Base-by-base conservation (phyloP, 2,888 invertebrate genomes). In the Agrochola lota region DNA sequence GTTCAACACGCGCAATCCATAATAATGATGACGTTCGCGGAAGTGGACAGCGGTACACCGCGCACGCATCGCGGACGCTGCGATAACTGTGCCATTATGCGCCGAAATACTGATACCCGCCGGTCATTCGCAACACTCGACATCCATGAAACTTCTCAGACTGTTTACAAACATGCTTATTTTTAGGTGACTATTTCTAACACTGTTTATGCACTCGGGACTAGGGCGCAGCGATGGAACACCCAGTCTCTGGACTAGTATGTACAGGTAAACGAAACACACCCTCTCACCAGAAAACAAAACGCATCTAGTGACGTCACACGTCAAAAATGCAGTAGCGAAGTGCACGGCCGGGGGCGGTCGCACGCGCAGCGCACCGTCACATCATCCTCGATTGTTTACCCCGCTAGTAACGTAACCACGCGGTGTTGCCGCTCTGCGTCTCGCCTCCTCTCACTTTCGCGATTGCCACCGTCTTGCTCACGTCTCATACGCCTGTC, bases 391-490 rank as follows among this genome's bases (percentile, higher is more conserved):
- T 92, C 94, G 95, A 95, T 95, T 96, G 96, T 96, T 96, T 96
- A 96, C 95, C 94, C 95, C 95, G 88, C 90, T 93, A 92, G 94
- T 94, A 94, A 95, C 95, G 95, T 96, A 96, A 94, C 92, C 87
- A 93, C 89, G 94, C 94, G 93, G 88, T 90, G 97, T 95, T 96
- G 96, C 96, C 96, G 93, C 92, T 91, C 92, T 91, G 94, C 91
- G 88, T 89, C 78, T 96, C 92, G 95, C 94, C 93, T 95, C 96
- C 95, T 96, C 96, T 96, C 96, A 96, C 96, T 96, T 96, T 96
- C 96, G 95, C 96, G 95, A 93, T 90, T 90, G 82, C 81, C 84
- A 79, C 90, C 86, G 87, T 94, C 94, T 87, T 92, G 80, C 88
- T 86, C 92, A 78, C 81, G 67, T 88, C 74, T 71, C 74, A 84